Evolutionary conservation across 1,140 invertebrate species (phyloP).

Genomic region (Tetraneura akinire): DNA sequence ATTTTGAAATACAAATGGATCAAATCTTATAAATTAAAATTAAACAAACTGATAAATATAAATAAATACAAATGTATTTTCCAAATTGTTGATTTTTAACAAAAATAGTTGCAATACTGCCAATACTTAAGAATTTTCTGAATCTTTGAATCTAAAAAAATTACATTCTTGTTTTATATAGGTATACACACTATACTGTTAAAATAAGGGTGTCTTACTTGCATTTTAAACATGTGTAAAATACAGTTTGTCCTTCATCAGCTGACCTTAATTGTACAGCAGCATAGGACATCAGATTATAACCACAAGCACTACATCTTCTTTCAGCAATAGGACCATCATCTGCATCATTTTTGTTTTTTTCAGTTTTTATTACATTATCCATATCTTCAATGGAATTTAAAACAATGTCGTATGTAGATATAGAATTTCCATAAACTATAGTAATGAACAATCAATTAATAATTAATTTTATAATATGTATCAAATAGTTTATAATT

Average conservation of each 20-base stretch:
- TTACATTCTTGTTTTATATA: neutral
- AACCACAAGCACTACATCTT: slow-evolving; percentile 84
- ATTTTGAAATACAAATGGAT: no score
- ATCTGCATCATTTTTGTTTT: slow-evolving; percentile 60
- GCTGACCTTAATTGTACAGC: slow-evolving; percentile 92
- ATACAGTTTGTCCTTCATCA: slow-evolving; percentile 99
- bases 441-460: slow-evolving; percentile 56
- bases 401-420: slow-evolving; percentile 70
- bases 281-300: slow-evolving; percentile 91
- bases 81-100: neutral
- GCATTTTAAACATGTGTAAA: slow-evolving; percentile 95
- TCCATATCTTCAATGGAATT: slow-evolving; percentile 64
- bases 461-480: neutral
- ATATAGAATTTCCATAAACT: slow-evolving; percentile 69
- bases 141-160: neutral
- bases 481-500: no score
- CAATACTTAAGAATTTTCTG: slow-evolving; percentile 47
- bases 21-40: no score
- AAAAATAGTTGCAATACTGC: no score
- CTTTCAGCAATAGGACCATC: slow-evolving; percentile 83
- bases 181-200: no score
- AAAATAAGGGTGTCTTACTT: slow-evolving; percentile 65
- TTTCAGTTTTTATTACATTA: slow-evolving; percentile 57
- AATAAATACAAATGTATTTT: slow-evolving; percentile 5
- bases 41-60: neutral